Percentiles rank a stretch among this genome's conserved stretches.
Conservation (phyloP, 92 coral and sea anemone genomes). For the Heliopora coerulea region DNA sequence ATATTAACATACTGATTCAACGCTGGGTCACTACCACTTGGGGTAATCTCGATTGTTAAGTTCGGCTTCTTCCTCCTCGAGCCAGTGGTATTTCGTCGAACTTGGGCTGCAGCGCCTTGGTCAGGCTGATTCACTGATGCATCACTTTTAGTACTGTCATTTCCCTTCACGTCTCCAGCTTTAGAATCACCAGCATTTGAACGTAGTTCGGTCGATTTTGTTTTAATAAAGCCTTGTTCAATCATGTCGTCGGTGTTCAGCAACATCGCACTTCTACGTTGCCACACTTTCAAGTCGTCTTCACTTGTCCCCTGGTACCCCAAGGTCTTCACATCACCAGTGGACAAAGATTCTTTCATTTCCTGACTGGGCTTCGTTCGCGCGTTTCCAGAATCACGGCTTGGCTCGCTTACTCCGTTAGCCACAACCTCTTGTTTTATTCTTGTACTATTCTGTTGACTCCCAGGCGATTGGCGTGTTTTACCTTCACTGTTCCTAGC, state of each 20-base stretch:
- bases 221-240: slow-evolving; percentile 33
- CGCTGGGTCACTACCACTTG: slow-evolving; percentile 40
- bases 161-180: neutral
- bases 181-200: slow-evolving; percentile 19
- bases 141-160: neutral
- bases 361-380: neutral
- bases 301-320: neutral
- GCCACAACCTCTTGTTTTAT: neutral
- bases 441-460: neutral
- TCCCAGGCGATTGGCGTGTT: neutral
- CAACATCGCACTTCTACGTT: slow-evolving; percentile 29
- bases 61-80: slow-evolving; percentile 15
- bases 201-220: slow-evolving; percentile 27
- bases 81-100: slow-evolving; percentile 24
- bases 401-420: neutral
- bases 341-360: neutral
- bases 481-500: neutral
- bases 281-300: slow-evolving; percentile 29
- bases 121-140: neutral
- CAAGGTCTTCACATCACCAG: neutral
- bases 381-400: neutral
- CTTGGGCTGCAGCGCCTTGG: slow-evolving; percentile 24
- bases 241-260: slow-evolving; percentile 34
- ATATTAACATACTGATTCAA: slow-evolving; percentile 37
- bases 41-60: slow-evolving; percentile 35